These are phyloP conservation scores for Chamaetylas fuelleborni DNA, from an alignment of 2,113 vertebrate genomes.

Conservation along the genomic window DNA sequence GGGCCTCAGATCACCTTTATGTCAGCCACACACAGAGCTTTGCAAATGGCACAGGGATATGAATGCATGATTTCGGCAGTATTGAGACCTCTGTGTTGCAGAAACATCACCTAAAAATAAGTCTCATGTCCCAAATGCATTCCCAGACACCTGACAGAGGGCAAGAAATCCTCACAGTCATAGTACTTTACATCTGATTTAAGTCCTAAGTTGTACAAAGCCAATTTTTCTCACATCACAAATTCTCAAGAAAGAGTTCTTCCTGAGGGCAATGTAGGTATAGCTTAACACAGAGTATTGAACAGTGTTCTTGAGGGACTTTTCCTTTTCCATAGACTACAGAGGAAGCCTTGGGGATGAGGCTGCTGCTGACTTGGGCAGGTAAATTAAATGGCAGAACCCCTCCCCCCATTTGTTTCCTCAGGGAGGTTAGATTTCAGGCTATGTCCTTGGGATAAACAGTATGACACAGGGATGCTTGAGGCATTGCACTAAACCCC, in stretches of 20 bases:
- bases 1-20: background rate
- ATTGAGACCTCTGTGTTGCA: background rate
- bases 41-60: background rate
- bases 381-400: background rate
- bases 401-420: background rate
- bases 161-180: background rate
- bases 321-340: background rate
- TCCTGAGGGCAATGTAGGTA: background rate
- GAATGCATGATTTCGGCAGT: background rate
- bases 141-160: background rate
- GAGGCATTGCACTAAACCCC: background rate
- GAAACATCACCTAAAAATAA: background rate
- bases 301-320: background rate
- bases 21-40: background rate
- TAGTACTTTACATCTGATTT: background rate
- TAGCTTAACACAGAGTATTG: background rate
- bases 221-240: background rate
- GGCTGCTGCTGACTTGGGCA: background rate
- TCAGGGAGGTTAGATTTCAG: background rate
- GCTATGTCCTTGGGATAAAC: background rate
- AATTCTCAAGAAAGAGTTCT: background rate
- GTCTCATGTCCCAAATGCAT: background rate
- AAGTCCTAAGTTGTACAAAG: background rate
- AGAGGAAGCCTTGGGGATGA: background rate
- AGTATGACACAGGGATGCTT: background rate